Evolutionary conservation across 2,797 vertebrate species (phyloP).

Genomic region (Eremophila alpestris): DNA sequence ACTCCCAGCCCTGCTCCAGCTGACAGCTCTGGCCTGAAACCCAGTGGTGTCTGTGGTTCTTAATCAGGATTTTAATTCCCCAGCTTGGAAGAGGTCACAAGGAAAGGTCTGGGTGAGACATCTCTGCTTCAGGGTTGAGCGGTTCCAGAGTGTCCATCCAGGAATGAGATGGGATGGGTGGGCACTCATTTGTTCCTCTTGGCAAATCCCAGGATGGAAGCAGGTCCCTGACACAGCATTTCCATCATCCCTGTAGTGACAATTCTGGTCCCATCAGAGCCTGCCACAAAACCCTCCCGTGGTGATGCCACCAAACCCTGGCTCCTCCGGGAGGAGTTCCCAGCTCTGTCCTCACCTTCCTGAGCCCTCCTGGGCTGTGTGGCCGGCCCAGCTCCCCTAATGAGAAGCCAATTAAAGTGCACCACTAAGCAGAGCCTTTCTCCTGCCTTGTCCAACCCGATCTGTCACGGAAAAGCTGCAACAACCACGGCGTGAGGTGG

Average conservation of each 20-base stretch:
- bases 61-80: not conserved
- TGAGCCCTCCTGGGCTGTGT: not conserved
- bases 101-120: not conserved
- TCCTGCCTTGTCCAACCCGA: not conserved
- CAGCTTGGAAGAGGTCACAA: not conserved
- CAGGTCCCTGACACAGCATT: accelerated
- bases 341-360: not conserved
- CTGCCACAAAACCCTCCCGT: not conserved
- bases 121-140: not conserved
- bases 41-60: not conserved
- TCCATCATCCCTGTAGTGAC: not conserved
- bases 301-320: accelerated
- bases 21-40: not conserved
- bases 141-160: not conserved
- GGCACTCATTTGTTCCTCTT: accelerated
- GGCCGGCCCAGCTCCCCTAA: not conserved
- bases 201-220: not conserved
- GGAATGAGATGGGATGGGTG: not conserved
- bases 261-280: accelerated
- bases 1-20: not conserved
- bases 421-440: not conserved
- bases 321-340: not conserved
- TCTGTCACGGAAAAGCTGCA: not conserved
- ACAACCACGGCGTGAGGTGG: not conserved
- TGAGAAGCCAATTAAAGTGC: not conserved